Evolutionary conservation across 2,888 invertebrate species (phyloP).

Genomic region (Dorcus parallelipipedus): DNA sequence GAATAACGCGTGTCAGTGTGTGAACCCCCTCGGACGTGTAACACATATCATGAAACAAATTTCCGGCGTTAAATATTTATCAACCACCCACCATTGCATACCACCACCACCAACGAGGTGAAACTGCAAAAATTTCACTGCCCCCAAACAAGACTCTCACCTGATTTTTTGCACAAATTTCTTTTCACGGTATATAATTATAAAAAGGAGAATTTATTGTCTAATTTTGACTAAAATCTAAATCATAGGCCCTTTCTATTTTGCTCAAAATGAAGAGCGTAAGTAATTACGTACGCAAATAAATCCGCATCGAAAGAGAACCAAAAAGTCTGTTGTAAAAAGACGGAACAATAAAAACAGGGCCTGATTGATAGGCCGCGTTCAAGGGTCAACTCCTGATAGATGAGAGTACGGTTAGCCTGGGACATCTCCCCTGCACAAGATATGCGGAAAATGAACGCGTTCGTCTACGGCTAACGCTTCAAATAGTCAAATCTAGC

Average conservation of each 20-base stretch:
- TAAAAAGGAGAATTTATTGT: no score
- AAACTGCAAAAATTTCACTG: no score
- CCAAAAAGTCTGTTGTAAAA: background rate
- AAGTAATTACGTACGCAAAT: background rate
- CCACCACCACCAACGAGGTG: no score
- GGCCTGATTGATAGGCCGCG: conserved; percentile 43
- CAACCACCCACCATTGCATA: conserved; percentile 13
- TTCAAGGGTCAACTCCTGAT: conserved; percentile 42
- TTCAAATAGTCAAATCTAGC: background rate
- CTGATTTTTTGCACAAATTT: no score
- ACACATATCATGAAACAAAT: conserved; percentile 34
- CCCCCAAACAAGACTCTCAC: no score
- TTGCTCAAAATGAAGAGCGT: no score
- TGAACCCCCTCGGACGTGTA: conserved; percentile 23
- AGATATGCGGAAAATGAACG: conserved; percentile 16
- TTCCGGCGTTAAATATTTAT: conserved; percentile 36
- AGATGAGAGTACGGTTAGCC: conserved; percentile 39
- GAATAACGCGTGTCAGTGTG: conserved; percentile 18
- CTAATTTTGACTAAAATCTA: no score
- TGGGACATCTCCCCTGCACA: conserved; percentile 23
- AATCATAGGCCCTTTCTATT: no score
- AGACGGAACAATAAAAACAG: conserved; percentile 35
- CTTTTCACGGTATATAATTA: no score
- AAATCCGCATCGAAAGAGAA: background rate
- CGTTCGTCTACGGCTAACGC: background rate